A percentile compares a stretch with the other conserved stretches of the same genome.
Conservation (phyloP, 2,888 invertebrate genomes). For the Timandra comae region DNA sequence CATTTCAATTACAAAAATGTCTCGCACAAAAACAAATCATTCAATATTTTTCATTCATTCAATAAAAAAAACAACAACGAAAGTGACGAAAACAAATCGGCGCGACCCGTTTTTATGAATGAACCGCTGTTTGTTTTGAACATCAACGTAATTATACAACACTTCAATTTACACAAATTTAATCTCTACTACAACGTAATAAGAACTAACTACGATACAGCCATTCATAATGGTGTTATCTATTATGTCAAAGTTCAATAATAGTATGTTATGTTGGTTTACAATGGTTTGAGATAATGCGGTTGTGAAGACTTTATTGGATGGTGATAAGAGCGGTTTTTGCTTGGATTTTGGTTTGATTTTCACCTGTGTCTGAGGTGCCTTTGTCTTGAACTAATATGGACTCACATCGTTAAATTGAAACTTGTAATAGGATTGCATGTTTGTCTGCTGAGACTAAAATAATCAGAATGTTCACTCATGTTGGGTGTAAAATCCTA, state of each 20-base stretch:
- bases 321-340: background rate
- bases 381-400: too few species aligned
- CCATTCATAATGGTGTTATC: background rate
- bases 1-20: too few species aligned
- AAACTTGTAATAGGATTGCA: too few species aligned
- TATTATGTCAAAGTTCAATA: slow-evolving; percentile 6
- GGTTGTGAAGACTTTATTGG: too few species aligned
- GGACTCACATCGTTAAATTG: too few species aligned
- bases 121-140: slow-evolving; percentile 24
- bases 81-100: slow-evolving; percentile 23
- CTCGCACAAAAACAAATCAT: too few species aligned
- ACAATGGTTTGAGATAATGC: too few species aligned
- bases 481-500: too few species aligned
- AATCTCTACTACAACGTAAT: slow-evolving; percentile 6
- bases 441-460: too few species aligned
- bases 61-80: slow-evolving; percentile 24
- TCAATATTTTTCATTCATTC: slow-evolving; percentile 18
- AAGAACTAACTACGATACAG: slow-evolving; percentile 15
- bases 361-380: too few species aligned
- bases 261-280: background rate
- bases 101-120: slow-evolving; percentile 34
- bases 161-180: slow-evolving; percentile 21
- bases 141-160: slow-evolving; percentile 20
- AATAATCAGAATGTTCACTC: too few species aligned
- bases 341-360: too few species aligned